Base-by-base conservation (phyloP, 2,888 invertebrate species). In the Drosophila ustulata region DNA sequence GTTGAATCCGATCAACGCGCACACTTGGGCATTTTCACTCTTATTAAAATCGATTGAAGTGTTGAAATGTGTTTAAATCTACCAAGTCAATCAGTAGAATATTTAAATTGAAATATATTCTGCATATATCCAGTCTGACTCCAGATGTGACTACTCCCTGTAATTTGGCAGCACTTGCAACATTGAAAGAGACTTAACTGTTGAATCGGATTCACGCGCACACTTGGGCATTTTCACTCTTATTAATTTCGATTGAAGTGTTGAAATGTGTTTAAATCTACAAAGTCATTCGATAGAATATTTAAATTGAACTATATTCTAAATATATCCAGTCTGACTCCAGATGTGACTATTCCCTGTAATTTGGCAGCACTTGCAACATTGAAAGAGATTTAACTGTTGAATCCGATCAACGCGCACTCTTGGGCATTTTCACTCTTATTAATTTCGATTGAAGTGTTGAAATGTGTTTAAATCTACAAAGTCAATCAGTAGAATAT, bases 21-120 rank as follows among this genome's bases (percentile, higher is more conserved):
- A 18, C 18, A 18, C 18, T 18, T 18, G 18, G 8, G 28, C 26
- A 6, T 11, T 34, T 34, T 11, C 9, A 49, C 3, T 32, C 50
- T 25, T 11, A 11, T 50, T n/a, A 50, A 34, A 25, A n/a, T 18
- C 49, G 23, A 47, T 47, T 13, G 13, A 11, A n/a, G 49, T 32
- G 11, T 11, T 32, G 9, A 23, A 23, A 23, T 50, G 2, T n/a
- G n/a, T n/a, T n/a, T n/a, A n/a, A n/a, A n/a, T n/a, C n/a, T n/a
- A n/a, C n/a, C 9, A 37, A 37, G 30, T 4, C 8, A 3, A 18
- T 1, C 51, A 0, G 26, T n/a, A 3, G 37, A 37, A 34, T 5
- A 34, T 23, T 32, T 11, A 11, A 32, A 11, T 13, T 13, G 0
- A 18, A 1, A 0, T 18, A 18, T 18, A 18, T 18, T 18, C 18